Conservation (phyloP, 2,888 invertebrate genomes). For the Caenorhabditis sp. region DNA sequence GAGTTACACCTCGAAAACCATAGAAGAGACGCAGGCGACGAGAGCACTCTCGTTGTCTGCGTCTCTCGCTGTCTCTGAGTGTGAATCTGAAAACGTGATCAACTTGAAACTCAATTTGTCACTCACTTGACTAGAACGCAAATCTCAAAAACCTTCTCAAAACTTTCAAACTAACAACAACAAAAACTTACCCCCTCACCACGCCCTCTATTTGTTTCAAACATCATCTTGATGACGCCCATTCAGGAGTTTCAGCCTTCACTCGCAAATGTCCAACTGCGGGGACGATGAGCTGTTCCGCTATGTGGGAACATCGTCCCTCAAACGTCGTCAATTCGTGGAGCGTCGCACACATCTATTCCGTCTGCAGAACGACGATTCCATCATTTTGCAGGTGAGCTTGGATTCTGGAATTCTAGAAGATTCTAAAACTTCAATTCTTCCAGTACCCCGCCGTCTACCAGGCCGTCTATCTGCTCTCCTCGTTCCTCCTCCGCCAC, state of each 20-base stretch:
- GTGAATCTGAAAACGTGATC: not conserved
- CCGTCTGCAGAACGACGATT: constrained; percentile 78
- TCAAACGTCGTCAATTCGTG: constrained; percentile 83
- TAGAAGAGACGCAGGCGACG: not conserved
- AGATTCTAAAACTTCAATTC: not conserved
- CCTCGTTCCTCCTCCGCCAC: constrained; percentile 78
- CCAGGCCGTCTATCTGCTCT: constrained; percentile 77
- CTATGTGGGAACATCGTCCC: constrained; percentile 81
- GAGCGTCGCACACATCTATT: constrained; percentile 83
- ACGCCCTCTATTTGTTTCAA: constrained; percentile 31
- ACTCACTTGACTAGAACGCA: no score
- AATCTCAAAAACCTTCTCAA: no score
- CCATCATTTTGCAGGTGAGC: constrained; percentile 71
- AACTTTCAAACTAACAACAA: no score
- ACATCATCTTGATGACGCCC: constrained; percentile 31
- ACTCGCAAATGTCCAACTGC: constrained; percentile 83
- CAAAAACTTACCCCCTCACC: not conserved
- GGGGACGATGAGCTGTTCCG: constrained; percentile 82
- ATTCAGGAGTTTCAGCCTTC: constrained; percentile 75
- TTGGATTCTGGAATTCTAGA: not conserved
- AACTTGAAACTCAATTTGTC: no score
- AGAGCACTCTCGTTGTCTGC: constrained; percentile 1
- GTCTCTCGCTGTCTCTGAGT: not conserved
- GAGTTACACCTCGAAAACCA: not conserved
- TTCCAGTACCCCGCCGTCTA: constrained; percentile 81